Conservation (phyloP, 2,888 invertebrate genomes). For the Helicoverpa assulta region DNA sequence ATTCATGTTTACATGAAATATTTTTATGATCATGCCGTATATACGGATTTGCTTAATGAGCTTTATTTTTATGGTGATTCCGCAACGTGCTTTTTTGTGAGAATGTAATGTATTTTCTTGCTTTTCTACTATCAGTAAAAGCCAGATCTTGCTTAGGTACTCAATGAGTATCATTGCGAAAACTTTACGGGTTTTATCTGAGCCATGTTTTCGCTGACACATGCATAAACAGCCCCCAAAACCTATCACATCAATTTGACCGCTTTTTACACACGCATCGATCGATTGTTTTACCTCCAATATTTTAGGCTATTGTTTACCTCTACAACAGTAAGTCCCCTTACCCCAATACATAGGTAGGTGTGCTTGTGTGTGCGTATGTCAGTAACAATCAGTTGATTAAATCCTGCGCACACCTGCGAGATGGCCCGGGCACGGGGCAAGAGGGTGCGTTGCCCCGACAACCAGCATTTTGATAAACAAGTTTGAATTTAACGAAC, state of each 20-base stretch:
- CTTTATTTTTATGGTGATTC: slow-evolving; percentile 61
- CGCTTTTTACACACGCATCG: slow-evolving; percentile 21
- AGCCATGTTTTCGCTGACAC: too few relatives aligned
- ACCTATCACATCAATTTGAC: not conserved
- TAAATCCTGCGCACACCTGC: slow-evolving; percentile 88
- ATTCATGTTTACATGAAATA: slow-evolving; percentile 81
- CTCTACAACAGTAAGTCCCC: slow-evolving; percentile 57
- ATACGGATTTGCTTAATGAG: slow-evolving; percentile 63
- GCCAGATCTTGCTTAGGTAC: too few relatives aligned
- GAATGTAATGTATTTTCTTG: not conserved
- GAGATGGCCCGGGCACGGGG: slow-evolving; percentile 68
- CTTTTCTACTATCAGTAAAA: too few relatives aligned
- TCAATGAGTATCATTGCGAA: too few relatives aligned
- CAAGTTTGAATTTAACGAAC: slow-evolving; percentile 76
- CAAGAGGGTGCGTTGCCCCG: slow-evolving; percentile 74
- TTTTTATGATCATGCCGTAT: slow-evolving; percentile 72
- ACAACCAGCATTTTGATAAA: slow-evolving; percentile 79
- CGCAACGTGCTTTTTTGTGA: slow-evolving; percentile 22
- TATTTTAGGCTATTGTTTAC: slow-evolving; percentile 53
- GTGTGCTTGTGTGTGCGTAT: slow-evolving; percentile 52
- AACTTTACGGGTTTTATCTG: too few relatives aligned
- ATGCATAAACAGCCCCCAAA: not conserved
- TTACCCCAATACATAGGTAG: slow-evolving; percentile 51
- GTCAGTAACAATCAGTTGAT: slow-evolving; percentile 86
- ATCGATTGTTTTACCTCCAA: slow-evolving; percentile 48